Conservation (phyloP, 2,113 vertebrate species). For the Chaetodon trifascialis region DNA sequence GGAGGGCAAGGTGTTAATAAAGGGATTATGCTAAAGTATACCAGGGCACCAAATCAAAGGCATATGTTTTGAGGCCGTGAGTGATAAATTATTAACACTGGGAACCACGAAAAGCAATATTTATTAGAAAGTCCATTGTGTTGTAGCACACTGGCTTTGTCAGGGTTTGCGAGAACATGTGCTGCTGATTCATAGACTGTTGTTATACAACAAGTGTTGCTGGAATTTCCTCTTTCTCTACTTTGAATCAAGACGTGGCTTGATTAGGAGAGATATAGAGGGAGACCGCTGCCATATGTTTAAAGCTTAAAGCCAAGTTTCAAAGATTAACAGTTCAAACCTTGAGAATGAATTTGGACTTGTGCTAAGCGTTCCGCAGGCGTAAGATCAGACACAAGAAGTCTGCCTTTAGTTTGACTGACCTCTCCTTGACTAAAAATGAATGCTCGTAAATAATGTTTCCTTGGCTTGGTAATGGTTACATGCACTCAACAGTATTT, state of each 20-base stretch:
- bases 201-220: conserved; percentile 21
- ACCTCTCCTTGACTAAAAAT: neutral
- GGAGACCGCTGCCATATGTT: conserved; percentile 17
- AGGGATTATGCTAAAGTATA: conserved; percentile 51
- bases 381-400: neutral
- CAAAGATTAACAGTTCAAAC: conserved; percentile 12
- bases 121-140: neutral
- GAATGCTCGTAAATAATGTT: conserved; percentile 23
- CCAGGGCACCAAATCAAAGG: neutral
- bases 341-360: conserved; percentile 11
- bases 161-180: conserved; percentile 15
- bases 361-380: neutral
- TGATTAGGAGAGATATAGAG: conserved; percentile 27
- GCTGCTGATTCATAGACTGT: conserved; percentile 39
- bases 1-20: conserved; percentile 37
- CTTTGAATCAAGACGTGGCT: conserved; percentile 23
- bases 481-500: conserved; percentile 15
- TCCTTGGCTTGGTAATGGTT: conserved; percentile 25
- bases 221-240: conserved; percentile 34
- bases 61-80: neutral
- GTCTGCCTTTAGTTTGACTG: neutral
- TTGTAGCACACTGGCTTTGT: conserved; percentile 12
- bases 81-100: neutral
- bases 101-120: neutral
- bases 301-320: conserved; percentile 24